These are phyloP conservation scores for Dorcus hopei DNA, from an alignment of 2,888 invertebrate species.

Conservation along the genomic window DNA sequence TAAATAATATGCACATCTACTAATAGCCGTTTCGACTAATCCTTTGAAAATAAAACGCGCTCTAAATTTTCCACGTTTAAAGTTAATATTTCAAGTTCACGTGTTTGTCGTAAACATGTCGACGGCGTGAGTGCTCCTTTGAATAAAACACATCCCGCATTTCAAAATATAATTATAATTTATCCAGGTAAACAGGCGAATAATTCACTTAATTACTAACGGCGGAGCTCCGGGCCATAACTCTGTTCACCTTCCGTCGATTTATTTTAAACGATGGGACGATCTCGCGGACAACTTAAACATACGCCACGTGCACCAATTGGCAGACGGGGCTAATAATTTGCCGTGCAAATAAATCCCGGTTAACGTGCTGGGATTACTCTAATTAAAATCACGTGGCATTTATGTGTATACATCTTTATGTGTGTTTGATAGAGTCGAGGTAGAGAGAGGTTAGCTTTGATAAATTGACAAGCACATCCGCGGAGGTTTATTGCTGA, in stretches of 20 bases:
- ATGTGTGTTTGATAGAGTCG: conserved; percentile 24
- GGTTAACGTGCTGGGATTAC: conserved; percentile 29
- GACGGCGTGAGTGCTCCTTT: background rate
- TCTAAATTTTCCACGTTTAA: background rate
- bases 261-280: conserved; percentile 26
- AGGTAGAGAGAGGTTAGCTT: conserved; percentile 26
- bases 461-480: conserved; percentile 38
- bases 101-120: background rate
- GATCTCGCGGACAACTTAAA: conserved; percentile 25
- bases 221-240: conserved; percentile 15
- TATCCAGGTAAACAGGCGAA: conserved; percentile 25
- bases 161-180: conserved; percentile 16
- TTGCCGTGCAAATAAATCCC: conserved; percentile 32
- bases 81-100: background rate
- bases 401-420: conserved; percentile 27
- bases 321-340: conserved; percentile 30
- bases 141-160: background rate
- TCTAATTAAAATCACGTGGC: conserved; percentile 34
- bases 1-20: no score
- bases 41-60: background rate
- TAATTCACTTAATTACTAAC: conserved; percentile 20
- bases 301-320: conserved; percentile 24
- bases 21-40: no score
- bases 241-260: conserved; percentile 28
- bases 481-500: conserved; percentile 39